Evolutionary conservation across 2,888 invertebrate species (phyloP), one percentile per base, ranked within the genome.

Genomic region (Hesperia comma): DNA sequence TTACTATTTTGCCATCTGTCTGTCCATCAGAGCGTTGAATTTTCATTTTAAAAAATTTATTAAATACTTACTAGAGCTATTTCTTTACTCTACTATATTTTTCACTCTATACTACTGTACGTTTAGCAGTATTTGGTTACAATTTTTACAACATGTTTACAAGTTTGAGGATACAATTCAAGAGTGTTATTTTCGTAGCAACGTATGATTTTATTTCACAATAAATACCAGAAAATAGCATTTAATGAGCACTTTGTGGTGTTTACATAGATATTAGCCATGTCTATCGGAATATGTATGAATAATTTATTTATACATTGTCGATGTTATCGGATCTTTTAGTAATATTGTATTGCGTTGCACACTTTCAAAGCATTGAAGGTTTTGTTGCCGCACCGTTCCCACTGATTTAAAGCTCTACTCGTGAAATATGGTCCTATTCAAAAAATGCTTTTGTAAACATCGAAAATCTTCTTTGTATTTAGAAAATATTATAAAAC

Each of bases 401-500:
- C 19, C 6, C 19, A 12, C 49, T 19, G n/a, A 12, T 49, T 19
- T 19, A 49, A 6, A 55, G 63, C 56, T 49, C 26, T 53, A 26
- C 15, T 21, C 17, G 73, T 61, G 69, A 14, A 56, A 69, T 14
- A 58, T 56, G 56, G 8, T 14, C 6, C 37, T 12, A 14, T 51
- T 72, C 0, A 74, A 70, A 58, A 74, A 70, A 58, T 67, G 46
- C 37, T 67, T 73, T 7, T 33, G 56, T 64, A 8, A 55, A 32
- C 51, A 41, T 64, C 51, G 46, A 32, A 67, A 70, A 32, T 62
- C 61, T 49, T 15, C 67, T 6, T 32, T 72, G 15, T 60, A 67
- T 19, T 69, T 77, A 21, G 63, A 73, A 51, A 69, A 72, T 6
- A 74, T 79, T 19, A 71, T 78, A 3, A 75, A 71, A 58, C 77